phyloP scores from a whole-genome alignment of 2,113 vertebrate species.

The Neolamprologus devosi region DNA sequence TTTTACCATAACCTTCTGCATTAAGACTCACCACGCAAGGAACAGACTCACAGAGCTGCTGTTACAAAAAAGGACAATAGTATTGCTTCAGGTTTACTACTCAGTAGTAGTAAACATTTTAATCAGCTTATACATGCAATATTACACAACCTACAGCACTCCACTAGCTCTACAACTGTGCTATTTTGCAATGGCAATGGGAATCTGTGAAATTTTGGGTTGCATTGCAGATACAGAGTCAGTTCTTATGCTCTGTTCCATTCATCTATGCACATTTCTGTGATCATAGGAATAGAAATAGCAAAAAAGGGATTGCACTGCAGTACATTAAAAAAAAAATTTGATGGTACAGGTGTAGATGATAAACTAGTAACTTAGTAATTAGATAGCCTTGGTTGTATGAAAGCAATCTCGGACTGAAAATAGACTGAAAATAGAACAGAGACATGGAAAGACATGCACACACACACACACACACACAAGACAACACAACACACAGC shows the following conservation, averaged over 20 bases:
- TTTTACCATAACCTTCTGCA: not conserved
- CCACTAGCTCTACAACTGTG: no score
- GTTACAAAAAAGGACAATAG: not conserved
- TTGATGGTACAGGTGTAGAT: not conserved
- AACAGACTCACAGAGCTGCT: not conserved
- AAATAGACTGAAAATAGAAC: constrained; percentile 10
- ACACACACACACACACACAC: not conserved
- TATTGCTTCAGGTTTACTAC: not conserved
- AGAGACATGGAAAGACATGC: not conserved
- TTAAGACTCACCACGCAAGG: not conserved
- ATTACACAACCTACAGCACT: not conserved
- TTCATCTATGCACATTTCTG: not conserved
- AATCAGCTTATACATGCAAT: not conserved
- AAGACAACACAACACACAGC: not conserved
- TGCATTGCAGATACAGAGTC: not conserved
- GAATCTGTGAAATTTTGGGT: not conserved
- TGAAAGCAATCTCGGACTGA: constrained; percentile 1
- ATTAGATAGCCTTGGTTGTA: not conserved
- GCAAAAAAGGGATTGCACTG: not conserved
- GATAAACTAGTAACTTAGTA: not conserved
- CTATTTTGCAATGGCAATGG: not conserved
- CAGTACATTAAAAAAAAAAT: not conserved
- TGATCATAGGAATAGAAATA: not conserved
- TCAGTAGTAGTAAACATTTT: not conserved
- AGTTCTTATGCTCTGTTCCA: not conserved